phyloP scores from a whole-genome alignment of 1,140 invertebrate genomes.

The Cydia amplana region DNA sequence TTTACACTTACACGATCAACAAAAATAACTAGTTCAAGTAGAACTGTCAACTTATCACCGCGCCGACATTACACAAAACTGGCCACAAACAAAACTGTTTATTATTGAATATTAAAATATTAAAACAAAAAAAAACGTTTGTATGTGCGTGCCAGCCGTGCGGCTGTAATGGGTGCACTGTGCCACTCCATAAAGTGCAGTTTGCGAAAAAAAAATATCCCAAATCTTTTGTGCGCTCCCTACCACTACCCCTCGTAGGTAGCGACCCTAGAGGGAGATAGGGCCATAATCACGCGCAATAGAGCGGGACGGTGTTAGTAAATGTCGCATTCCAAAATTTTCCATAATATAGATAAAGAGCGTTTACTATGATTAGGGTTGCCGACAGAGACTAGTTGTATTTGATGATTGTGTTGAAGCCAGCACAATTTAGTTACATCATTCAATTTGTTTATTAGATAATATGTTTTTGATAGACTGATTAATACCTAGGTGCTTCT shows the following conservation, averaged over 20 bases:
- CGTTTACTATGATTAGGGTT: slow-evolving; percentile 78
- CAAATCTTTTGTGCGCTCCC: slow-evolving; percentile 73
- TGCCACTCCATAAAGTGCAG: slow-evolving; percentile 62
- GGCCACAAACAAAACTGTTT: slow-evolving; percentile 40
- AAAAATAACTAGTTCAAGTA: slow-evolving; percentile 14
- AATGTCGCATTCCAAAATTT: slow-evolving; percentile 75
- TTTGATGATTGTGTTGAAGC: background rate
- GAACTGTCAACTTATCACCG: slow-evolving; percentile 9
- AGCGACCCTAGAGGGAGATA: slow-evolving; percentile 55
- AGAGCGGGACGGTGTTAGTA: slow-evolving; percentile 54
- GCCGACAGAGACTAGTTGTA: slow-evolving; percentile 34
- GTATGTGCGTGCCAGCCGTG: slow-evolving; percentile 8
- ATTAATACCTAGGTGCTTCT: too few relatives aligned
- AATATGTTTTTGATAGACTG: background rate
- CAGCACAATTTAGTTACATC: background rate
- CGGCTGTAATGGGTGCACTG: slow-evolving; percentile 41
- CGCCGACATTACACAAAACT: slow-evolving; percentile 13
- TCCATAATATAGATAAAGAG: slow-evolving; percentile 79
- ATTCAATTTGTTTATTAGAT: background rate
- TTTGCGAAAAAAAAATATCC: slow-evolving; percentile 76
- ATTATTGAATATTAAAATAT: slow-evolving; percentile 40
- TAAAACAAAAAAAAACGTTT: slow-evolving; percentile 37
- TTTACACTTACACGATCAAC: slow-evolving; percentile 22
- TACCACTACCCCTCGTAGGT: slow-evolving; percentile 70
- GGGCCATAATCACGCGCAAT: slow-evolving; percentile 38